Evolutionary conservation across 2,113 vertebrate genomes (phyloP), one percentile per base, ranked within the genome.

Genomic region (Egretta garzetta): DNA sequence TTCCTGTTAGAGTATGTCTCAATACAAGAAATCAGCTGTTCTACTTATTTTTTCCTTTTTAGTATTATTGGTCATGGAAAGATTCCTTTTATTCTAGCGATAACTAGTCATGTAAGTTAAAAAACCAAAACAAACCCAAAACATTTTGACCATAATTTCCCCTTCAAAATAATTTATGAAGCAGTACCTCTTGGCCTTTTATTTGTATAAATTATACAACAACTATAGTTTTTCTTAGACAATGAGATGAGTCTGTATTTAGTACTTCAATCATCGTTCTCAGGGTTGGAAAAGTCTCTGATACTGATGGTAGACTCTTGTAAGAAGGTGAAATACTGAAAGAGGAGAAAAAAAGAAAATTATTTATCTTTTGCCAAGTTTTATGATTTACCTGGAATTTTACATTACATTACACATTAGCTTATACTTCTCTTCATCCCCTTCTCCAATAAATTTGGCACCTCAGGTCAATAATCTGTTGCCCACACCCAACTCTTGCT

Each of bases 221-320:
- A 92, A 77, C 97, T 98, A 98, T 75, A 96, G 97, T 93, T 99
- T 99, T 97, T 97, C 99, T 99, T 59, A 99, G 97, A 98, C 99
- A 99, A 79, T 98, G 98, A n/a, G 99, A 98, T 4, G 99, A 98
- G 95, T 99, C 99, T 52, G 99, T 99, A 97, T 99, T 99, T 85
- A 99, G 98, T 93, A 99, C 99, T 98, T 99, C 99, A 22, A 99
- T 99, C 99, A 99, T 99, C 0, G 98, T 99, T 97, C 99, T 98
- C 90, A 99, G 96, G 1, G 99, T 99, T 47, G 99, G 99, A 96
- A 99, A 99, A 28, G 98, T 98, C 98, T 99, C 99, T 4, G 99
- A 98, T 80, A 99, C 99, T 2, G 99, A 98, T 0, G 99, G 99
- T 67, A 99, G 99, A 86, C 97, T 99, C 98, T 99, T 99, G 97